Conservation (phyloP, 2,888 invertebrate species). For the Periphyllus acericola region DNA sequence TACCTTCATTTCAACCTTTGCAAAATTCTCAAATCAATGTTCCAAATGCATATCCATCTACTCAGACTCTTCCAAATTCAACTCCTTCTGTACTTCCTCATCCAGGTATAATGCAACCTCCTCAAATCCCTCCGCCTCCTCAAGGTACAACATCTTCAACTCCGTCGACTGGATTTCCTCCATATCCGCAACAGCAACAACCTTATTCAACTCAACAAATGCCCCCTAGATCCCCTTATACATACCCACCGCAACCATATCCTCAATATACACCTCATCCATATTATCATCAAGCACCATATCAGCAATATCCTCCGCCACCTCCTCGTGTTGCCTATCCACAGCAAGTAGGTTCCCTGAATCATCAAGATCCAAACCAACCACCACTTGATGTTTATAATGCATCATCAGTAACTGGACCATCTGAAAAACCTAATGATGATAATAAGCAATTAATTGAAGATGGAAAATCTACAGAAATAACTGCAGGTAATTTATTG, state of each 20-base stretch:
- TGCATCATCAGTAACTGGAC: background rate
- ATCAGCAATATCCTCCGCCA: constrained; percentile 70
- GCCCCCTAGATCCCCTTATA: constrained; percentile 71
- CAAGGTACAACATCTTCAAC: constrained; percentile 61
- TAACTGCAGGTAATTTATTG: constrained; percentile 33
- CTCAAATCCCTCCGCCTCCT: constrained; percentile 63
- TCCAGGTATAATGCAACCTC: constrained; percentile 62
- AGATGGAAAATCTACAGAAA: constrained; percentile 42
- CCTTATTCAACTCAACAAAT: constrained; percentile 67
- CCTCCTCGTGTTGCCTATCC: constrained; percentile 65
- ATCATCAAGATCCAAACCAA: constrained; percentile 49
- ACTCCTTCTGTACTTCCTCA: constrained; percentile 50
- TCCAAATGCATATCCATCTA: constrained; percentile 32
- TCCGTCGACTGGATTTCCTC: constrained; percentile 62
- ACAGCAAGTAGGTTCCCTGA: constrained; percentile 44
- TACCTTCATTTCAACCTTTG: constrained; percentile 38
- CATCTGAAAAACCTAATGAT: constrained; percentile 37
- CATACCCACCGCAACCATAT: constrained; percentile 70
- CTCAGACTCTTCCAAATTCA: constrained; percentile 16
- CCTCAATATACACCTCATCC: constrained; percentile 71
- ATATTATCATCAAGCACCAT: constrained; percentile 68
- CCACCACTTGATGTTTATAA: constrained; percentile 12
- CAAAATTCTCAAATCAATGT: constrained; percentile 34
- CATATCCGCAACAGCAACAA: constrained; percentile 71
- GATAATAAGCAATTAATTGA: constrained; percentile 48